Conservation (phyloP, 2,113 vertebrate species). For the Neolamprologus devosi region DNA sequence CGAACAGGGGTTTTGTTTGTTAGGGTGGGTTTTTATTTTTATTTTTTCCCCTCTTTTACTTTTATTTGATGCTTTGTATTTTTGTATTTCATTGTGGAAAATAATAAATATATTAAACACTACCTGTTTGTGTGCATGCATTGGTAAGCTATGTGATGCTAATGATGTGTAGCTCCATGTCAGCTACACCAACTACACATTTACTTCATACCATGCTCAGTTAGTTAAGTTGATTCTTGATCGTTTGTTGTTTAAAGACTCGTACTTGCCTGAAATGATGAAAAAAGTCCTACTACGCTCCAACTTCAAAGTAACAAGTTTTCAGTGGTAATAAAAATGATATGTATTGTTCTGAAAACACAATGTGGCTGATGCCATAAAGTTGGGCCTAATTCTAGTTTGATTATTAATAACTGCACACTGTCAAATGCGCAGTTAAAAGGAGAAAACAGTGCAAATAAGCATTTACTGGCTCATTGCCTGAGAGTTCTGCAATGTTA, state of each 20-base stretch:
- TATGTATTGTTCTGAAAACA: background rate
- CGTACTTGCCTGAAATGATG: background rate
- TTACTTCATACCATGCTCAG: background rate
- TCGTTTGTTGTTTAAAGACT: background rate
- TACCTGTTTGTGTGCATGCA: background rate
- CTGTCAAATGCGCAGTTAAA: background rate
- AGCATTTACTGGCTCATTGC: background rate
- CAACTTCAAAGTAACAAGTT: background rate
- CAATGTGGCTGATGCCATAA: background rate
- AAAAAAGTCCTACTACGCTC: background rate
- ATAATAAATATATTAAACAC: background rate
- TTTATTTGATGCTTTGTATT: no score
- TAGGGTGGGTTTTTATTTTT: no score
- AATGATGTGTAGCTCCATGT: background rate
- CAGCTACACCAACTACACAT: background rate
- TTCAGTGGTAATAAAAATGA: background rate
- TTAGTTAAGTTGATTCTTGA: background rate
- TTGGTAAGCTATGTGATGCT: background rate
- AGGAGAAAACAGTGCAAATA: background rate
- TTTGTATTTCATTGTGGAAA: no score
- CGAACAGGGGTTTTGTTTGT: fast-evolving
- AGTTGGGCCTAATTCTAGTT: background rate
- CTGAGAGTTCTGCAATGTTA: background rate
- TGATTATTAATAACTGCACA: background rate
- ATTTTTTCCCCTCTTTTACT: no score